Conservation (phyloP, 2,113 vertebrate genomes). For the Prunella himalayana region DNA sequence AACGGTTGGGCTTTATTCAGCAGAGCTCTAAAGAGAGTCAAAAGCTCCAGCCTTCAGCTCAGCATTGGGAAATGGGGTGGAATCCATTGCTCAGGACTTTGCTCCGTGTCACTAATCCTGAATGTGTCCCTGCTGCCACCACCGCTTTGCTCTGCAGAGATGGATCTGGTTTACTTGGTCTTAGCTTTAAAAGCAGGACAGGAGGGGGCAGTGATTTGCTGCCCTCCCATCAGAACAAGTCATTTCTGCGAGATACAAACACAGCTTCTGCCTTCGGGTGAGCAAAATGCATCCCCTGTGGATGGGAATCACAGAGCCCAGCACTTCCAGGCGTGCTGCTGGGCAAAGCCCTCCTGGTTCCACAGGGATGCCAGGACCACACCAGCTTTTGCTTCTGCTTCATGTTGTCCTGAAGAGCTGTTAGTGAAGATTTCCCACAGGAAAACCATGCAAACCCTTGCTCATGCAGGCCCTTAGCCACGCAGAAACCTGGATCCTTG, state of each 20-base stretch:
- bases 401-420: background rate
- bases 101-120: background rate
- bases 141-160: background rate
- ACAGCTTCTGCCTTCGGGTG: background rate
- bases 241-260: background rate
- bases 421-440: background rate
- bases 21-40: background rate
- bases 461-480: background rate
- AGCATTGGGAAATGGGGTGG: background rate
- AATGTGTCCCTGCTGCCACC: background rate
- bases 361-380: background rate
- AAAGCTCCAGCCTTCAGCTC: background rate
- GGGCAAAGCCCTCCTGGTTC: background rate
- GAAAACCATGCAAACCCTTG: background rate
- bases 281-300: background rate
- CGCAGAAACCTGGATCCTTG: background rate
- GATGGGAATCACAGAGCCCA: background rate
- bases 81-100: background rate
- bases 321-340: background rate
- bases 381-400: conserved; percentile 39
- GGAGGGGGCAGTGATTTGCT: background rate
- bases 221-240: background rate
- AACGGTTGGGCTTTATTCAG: background rate
- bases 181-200: background rate
- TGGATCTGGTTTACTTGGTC: background rate